phyloP scores from a whole-genome alignment of 2,113 vertebrate species.

The Tautogolabrus adspersus region DNA sequence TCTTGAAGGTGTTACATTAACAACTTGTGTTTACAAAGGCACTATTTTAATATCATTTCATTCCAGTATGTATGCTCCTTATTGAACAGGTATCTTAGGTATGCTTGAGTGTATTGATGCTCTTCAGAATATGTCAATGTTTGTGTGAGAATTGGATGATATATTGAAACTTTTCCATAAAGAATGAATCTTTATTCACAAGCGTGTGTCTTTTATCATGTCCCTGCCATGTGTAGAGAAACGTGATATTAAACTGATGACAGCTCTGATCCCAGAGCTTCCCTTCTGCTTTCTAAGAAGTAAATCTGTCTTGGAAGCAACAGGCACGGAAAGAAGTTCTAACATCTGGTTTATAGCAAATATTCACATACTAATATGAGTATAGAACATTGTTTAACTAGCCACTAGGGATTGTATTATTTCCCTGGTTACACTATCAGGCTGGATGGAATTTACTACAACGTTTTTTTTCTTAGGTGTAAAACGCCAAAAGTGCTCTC shows the following conservation, averaged over 20 bases:
- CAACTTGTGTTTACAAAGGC: slow-evolving; percentile 1
- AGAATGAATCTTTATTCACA: background rate
- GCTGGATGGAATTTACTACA: background rate
- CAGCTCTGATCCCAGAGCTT: background rate
- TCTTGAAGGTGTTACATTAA: background rate
- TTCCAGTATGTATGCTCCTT: background rate
- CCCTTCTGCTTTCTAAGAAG: slow-evolving; percentile 3
- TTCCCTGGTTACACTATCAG: background rate
- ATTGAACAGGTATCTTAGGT: background rate
- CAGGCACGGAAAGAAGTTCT: slow-evolving; percentile 8
- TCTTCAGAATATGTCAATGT: background rate
- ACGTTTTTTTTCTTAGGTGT: background rate
- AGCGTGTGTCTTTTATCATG: background rate
- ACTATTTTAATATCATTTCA: background rate
- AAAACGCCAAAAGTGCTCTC: background rate
- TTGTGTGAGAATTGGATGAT: background rate
- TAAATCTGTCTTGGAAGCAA: background rate
- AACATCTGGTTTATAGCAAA: slow-evolving; percentile 35
- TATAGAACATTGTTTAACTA: background rate
- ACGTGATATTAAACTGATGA: background rate
- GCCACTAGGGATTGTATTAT: background rate
- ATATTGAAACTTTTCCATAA: background rate
- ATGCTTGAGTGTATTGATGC: slow-evolving; percentile 7
- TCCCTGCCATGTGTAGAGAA: background rate
- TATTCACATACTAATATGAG: slow-evolving; percentile 18